Evolutionary conservation across 1,140 invertebrate species (phyloP), one percentile per base, ranked within the genome.

Genomic region (Branchinecta lynchi): DNA sequence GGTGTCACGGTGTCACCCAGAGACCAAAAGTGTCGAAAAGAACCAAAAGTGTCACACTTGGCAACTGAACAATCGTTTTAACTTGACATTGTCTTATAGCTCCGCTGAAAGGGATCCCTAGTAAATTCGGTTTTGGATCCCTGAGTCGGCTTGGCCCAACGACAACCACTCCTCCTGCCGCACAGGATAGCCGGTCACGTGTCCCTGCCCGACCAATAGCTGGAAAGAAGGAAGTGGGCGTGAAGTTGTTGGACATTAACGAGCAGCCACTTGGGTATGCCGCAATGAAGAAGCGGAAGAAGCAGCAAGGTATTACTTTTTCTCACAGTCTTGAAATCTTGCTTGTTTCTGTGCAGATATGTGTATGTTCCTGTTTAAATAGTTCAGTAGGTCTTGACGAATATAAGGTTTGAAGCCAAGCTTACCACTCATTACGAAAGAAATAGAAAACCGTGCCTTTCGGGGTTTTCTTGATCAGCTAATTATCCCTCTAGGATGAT

Each of bases 231-330:
- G 91, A 94, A 77, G 90, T 90, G 71, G 93, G 93, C 69, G 90
- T 93, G 71, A 92, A 97, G 80, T 79, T 97, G 15, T 79, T 98
- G 21, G 94, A 97, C 75, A 94, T 97, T 73, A 87, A 86, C 20
- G 94, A 97, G 75, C 91, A 95, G 75, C 94, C 95, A 3, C 81
- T 86, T 76, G 84, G 82, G 17, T 81, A 78, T 74, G 81, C 82
- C 70, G 81, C 83, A 75, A 81, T 86, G 21, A 88, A 88, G 76
- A 82, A 80, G 76, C 77, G 85, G 68, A 86, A 85, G 76, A 83
- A 82, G 75, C 77, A 79, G 73, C 81, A 83, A 79, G 84, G 84
- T 84, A 75, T 70, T 74, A 44, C 9, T 21, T 70, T 67, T 68
- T 66, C 8, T 21, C 5, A 32, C 32, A 74, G 21, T 68, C 69